These are phyloP conservation scores for Sylvicapra grimmia DNA, from an alignment of 2,113 vertebrate genomes.

Conservation along the genomic window DNA sequence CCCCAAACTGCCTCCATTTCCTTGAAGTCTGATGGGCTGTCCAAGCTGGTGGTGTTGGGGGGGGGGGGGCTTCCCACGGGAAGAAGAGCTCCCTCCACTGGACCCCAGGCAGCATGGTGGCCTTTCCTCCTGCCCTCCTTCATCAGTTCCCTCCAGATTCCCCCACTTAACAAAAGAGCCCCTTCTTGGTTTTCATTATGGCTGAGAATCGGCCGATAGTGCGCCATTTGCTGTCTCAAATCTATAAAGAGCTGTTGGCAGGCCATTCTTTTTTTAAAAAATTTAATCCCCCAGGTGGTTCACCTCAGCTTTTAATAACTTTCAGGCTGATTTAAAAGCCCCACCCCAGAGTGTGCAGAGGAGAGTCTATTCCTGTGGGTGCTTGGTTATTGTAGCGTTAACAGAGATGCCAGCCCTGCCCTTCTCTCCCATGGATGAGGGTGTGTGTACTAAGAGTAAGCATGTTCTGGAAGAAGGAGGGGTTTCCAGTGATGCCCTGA, in stretches of 20 bases:
- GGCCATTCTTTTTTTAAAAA: neutral
- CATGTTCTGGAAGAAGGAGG: neutral
- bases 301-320: constrained; percentile 35
- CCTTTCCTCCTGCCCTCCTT: neutral
- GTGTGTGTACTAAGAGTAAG: neutral
- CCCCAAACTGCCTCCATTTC: neutral
- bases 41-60: neutral
- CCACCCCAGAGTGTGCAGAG: neutral
- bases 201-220: neutral
- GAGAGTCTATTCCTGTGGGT: neutral
- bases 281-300: neutral
- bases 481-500: neutral
- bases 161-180: neutral
- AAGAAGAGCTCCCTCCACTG: neutral
- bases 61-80: neutral
- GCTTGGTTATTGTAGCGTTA: neutral
- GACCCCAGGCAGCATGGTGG: neutral
- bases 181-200: neutral
- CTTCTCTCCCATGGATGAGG: neutral
- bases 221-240: neutral
- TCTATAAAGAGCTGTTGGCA: constrained; percentile 3
- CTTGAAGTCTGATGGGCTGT: neutral
- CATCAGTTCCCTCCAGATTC: neutral
- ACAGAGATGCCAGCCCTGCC: neutral
- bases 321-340: neutral